A percentile compares a stretch with the other conserved stretches of the same genome.
Evolutionary conservation across 2,888 invertebrate species (phyloP).

Genomic region (Notocelia uddmanniana): DNA sequence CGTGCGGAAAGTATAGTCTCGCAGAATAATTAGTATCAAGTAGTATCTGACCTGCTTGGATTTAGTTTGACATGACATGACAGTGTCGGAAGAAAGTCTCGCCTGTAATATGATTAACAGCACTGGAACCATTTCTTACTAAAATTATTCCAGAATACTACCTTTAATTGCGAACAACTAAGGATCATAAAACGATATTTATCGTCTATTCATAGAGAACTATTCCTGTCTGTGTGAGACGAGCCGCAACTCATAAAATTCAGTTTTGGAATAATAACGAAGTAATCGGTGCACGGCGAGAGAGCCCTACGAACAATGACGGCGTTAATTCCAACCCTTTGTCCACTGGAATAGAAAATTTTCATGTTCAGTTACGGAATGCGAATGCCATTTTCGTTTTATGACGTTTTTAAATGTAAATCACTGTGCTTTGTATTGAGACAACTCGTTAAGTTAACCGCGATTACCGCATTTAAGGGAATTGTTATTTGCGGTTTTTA

Average conservation of each 20-base stretch:
- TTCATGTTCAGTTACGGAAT: slow-evolving; percentile 76
- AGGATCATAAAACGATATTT: slow-evolving; percentile 28
- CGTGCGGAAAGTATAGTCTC: neutral
- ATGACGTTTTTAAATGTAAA: slow-evolving; percentile 79
- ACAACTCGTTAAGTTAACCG: slow-evolving; percentile 57
- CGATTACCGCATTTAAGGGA: slow-evolving; percentile 16
- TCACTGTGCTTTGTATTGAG: slow-evolving; percentile 74
- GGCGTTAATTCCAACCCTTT: slow-evolving; percentile 81
- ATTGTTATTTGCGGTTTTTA: slow-evolving; percentile 29
- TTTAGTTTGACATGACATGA: slow-evolving; percentile 3
- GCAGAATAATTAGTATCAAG: neutral
- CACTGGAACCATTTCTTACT: slow-evolving; percentile 18
- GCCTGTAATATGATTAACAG: slow-evolving; percentile 6
- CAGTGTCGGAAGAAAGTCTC: neutral
- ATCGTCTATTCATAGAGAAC: slow-evolving; percentile 37
- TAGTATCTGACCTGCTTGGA: neutral
- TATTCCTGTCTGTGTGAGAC: slow-evolving; percentile 37
- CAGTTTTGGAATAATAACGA: slow-evolving; percentile 75
- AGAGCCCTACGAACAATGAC: slow-evolving; percentile 72
- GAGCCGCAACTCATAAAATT: slow-evolving; percentile 69
- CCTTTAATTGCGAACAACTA: slow-evolving; percentile 27
- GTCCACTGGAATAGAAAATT: slow-evolving; percentile 82
- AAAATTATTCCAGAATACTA: slow-evolving; percentile 26
- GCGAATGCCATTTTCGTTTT: slow-evolving; percentile 70
- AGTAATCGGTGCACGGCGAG: slow-evolving; percentile 65